Conservation (phyloP, 2,797 vertebrate genomes). For the Orientallactaga sibirica region DNA sequence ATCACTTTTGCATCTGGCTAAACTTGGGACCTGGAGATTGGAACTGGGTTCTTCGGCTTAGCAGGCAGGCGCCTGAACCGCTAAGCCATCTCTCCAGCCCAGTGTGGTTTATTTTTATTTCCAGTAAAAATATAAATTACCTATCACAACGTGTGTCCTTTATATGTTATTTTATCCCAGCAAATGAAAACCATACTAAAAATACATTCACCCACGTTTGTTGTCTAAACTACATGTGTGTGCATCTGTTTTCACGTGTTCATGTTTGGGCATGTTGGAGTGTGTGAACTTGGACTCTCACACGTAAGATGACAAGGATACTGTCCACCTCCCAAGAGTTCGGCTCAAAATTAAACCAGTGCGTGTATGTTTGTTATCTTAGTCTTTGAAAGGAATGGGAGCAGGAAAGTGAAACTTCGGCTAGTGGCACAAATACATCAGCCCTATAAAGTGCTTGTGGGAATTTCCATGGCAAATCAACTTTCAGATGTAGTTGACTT, state of each 20-base stretch:
- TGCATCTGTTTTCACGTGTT: too few species aligned
- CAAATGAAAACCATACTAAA: background rate
- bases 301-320: accelerated
- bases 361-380: background rate
- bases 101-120: background rate
- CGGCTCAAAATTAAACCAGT: background rate
- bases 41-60: too few species aligned
- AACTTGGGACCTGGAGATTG: too few species aligned
- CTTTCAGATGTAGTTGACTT: conserved; percentile 9
- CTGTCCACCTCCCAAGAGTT: background rate
- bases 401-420: background rate
- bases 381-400: conserved; percentile 1
- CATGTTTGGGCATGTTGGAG: too few species aligned
- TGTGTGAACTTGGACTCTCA: background rate
- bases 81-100: too few species aligned
- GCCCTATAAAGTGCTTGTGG: background rate
- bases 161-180: background rate
- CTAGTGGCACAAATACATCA: background rate
- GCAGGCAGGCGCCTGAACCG: too few species aligned
- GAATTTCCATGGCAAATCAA: background rate
- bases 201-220: background rate
- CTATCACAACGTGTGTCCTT: background rate
- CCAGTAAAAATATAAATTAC: background rate
- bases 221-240: background rate
- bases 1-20: too few species aligned